Percentiles rank a stretch among this genome's conserved stretches.
These are phyloP conservation scores for Nebria brevicollis DNA, from an alignment of 2,888 invertebrate species.

Conservation along the genomic window DNA sequence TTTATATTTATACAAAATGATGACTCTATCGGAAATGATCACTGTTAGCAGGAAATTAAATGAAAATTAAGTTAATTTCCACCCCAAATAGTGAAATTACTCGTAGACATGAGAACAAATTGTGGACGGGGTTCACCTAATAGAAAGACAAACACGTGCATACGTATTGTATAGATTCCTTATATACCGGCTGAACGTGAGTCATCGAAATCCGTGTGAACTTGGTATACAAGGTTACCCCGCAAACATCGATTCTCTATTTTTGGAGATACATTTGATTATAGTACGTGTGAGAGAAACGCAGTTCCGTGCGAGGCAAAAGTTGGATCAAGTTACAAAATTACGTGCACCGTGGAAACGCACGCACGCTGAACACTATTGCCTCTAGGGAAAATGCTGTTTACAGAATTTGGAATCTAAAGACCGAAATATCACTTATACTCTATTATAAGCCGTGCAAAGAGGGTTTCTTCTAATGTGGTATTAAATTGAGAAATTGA, in stretches of 20 bases:
- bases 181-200: constrained; percentile 15
- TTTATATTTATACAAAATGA: too few relatives aligned
- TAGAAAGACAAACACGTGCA: constrained; percentile 20
- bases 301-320: constrained; percentile 3
- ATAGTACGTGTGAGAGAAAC: background rate
- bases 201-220: constrained; percentile 38
- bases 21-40: too few relatives aligned
- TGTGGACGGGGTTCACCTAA: background rate
- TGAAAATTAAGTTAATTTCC: background rate
- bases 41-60: background rate
- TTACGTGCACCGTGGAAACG: background rate
- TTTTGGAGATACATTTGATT: constrained; percentile 8
- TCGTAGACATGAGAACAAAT: background rate
- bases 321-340: constrained; percentile 9
- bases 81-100: background rate
- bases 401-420: background rate
- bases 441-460: too few relatives aligned
- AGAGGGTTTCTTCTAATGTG: too few relatives aligned
- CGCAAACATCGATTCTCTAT: background rate
- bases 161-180: background rate
- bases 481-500: too few relatives aligned
- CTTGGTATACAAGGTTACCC: background rate
- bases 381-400: background rate
- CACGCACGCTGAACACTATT: background rate
- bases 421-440: background rate